phyloP scores from a whole-genome alignment of 2,888 invertebrate species.

The Palloptera scutellata region DNA sequence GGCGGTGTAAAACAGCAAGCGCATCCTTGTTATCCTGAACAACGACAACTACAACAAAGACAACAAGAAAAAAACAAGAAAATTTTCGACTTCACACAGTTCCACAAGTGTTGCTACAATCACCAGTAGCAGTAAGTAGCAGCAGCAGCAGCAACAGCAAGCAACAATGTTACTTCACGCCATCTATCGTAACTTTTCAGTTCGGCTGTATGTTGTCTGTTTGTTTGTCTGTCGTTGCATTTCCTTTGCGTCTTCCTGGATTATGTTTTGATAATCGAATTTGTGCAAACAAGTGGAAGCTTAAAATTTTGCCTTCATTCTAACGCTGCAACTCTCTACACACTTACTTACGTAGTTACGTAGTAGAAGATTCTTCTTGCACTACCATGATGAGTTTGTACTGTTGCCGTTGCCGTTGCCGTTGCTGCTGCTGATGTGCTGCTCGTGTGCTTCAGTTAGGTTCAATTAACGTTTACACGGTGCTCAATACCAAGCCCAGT shows the following conservation, averaged over 20 bases:
- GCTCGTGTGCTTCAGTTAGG: slow-evolving; percentile 3
- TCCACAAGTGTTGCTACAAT: slow-evolving; percentile 27
- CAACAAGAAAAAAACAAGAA: slow-evolving; percentile 3
- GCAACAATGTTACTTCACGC: slow-evolving; percentile 4
- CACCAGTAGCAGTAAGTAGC: slow-evolving; percentile 46
- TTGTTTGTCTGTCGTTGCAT: not conserved
- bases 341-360: not conserved
- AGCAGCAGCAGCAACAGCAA: slow-evolving; percentile 31
- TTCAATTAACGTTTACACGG: slow-evolving; percentile 31
- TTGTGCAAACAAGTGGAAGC: slow-evolving; percentile 51
- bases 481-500: slow-evolving; percentile 1
- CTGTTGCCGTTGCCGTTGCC: slow-evolving; percentile 21
- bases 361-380: too few relatives aligned
- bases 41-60: not conserved
- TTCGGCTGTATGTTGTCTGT: not conserved
- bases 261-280: slow-evolving; percentile 54
- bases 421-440: slow-evolving; percentile 5
- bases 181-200: not conserved
- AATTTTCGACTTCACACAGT: too few relatives aligned
- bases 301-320: slow-evolving; percentile 42
- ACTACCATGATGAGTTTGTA: too few relatives aligned
- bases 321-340: slow-evolving; percentile 5
- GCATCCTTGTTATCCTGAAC: slow-evolving; percentile 14
- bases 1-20: slow-evolving; percentile 28
- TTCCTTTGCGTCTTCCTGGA: slow-evolving; percentile 23